Evolutionary conservation across 2,113 vertebrate species (phyloP).

Genomic region (Deroptyus accipitrinus): DNA sequence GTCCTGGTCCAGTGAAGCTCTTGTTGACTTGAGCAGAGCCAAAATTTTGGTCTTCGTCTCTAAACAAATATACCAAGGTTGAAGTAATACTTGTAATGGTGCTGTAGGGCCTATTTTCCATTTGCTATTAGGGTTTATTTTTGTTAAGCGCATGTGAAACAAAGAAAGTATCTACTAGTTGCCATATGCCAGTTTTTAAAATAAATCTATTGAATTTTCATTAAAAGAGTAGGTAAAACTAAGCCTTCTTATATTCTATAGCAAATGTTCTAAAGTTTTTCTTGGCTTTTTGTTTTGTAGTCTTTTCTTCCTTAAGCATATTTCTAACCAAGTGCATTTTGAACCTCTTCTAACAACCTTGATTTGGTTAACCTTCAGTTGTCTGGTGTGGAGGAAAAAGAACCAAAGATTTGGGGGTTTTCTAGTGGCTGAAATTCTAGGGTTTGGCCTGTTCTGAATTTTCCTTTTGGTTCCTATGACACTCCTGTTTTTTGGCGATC

Average conservation of each 20-base stretch:
- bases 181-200: neutral
- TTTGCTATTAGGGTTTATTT: neutral
- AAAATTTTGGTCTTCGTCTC: neutral
- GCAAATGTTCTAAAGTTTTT: slow-evolving; percentile 44
- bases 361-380: slow-evolving; percentile 82
- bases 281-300: slow-evolving; percentile 55
- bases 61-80: neutral
- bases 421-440: slow-evolving; percentile 74
- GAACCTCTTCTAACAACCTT: slow-evolving; percentile 84
- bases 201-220: neutral
- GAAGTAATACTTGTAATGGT: neutral
- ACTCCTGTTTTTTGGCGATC: slow-evolving; percentile 90
- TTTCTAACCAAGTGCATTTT: slow-evolving; percentile 80
- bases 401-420: slow-evolving; percentile 74
- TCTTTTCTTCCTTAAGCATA: slow-evolving; percentile 61
- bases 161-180: neutral
- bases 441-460: slow-evolving; percentile 91
- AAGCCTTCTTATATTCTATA: slow-evolving; percentile 26
- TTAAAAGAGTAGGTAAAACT: neutral
- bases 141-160: neutral
- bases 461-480: slow-evolving; percentile 93
- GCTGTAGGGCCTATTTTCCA: neutral
- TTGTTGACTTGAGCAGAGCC: neutral
- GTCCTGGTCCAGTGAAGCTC: neutral
- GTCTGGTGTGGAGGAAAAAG: slow-evolving; percentile 80